Evolutionary conservation across 2,797 vertebrate species (phyloP).

Genomic region (Poeciliopsis presidionis): DNA sequence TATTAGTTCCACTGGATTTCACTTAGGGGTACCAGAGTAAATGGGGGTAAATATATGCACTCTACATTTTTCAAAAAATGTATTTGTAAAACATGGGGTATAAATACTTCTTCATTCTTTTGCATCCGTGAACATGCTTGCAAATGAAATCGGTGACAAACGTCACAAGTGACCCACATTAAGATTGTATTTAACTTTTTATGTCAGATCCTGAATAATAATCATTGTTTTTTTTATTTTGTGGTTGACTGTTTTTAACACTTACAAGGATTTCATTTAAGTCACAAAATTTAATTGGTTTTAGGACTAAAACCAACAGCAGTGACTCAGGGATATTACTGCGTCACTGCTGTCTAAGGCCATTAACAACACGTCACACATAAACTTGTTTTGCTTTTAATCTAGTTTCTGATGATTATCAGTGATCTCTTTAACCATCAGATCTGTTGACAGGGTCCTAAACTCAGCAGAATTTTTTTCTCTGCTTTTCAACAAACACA

Average conservation of each 20-base stretch:
- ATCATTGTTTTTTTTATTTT: background rate
- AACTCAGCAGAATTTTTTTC: constrained; percentile 72
- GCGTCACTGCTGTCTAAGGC: constrained; percentile 16
- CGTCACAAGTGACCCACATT: background rate
- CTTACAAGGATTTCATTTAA: background rate
- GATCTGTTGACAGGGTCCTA: constrained; percentile 61
- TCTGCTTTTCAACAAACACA: constrained; percentile 64
- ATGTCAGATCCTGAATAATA: background rate
- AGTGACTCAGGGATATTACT: background rate
- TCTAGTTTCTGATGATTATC: constrained; percentile 53
- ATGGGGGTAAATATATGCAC: background rate
- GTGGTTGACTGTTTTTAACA: background rate
- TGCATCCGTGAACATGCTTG: background rate
- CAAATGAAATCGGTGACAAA: background rate
- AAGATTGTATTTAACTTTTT: background rate
- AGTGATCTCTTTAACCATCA: constrained; percentile 65
- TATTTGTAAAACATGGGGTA: background rate
- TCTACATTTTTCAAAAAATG: background rate
- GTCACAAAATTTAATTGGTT: background rate
- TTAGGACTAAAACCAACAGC: background rate
- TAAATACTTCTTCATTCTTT: background rate
- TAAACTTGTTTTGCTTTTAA: constrained; percentile 56
- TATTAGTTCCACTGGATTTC: background rate
- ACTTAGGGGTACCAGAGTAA: background rate
- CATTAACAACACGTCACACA: constrained; percentile 24